Evolutionary conservation across 2,113 vertebrate genomes (phyloP).

Genomic region (Ploceus nigricollis): DNA sequence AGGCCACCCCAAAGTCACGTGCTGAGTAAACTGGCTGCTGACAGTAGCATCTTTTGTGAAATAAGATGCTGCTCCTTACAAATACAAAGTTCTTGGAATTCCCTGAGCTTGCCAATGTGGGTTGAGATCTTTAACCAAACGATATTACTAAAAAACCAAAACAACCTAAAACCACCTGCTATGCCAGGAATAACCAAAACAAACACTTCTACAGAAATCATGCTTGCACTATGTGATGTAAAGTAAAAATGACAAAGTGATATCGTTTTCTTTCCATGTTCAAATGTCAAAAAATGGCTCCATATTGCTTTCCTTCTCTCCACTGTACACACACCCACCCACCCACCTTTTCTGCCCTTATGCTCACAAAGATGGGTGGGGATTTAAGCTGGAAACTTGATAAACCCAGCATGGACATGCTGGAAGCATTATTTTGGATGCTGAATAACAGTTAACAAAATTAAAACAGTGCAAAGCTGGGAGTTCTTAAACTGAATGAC

Average conservation of each 20-base stretch:
- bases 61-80: neutral
- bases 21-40: neutral
- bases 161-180: neutral
- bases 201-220: neutral
- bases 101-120: neutral
- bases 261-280: neutral
- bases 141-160: neutral
- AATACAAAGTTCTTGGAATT: neutral
- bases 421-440: neutral
- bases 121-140: neutral
- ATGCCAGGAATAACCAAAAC: neutral
- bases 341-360: neutral
- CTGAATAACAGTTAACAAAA: neutral
- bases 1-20: neutral
- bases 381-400: neutral
- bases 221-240: neutral
- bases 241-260: neutral
- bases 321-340: neutral
- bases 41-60: neutral
- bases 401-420: neutral
- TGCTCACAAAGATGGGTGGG: neutral
- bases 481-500: neutral
- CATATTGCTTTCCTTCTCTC: neutral
- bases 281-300: neutral
- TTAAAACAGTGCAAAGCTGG: neutral